A percentile compares a stretch with the other conserved stretches of the same genome.
Evolutionary conservation across 2,888 invertebrate genomes (phyloP).

Genomic region (Andrena minutula): DNA sequence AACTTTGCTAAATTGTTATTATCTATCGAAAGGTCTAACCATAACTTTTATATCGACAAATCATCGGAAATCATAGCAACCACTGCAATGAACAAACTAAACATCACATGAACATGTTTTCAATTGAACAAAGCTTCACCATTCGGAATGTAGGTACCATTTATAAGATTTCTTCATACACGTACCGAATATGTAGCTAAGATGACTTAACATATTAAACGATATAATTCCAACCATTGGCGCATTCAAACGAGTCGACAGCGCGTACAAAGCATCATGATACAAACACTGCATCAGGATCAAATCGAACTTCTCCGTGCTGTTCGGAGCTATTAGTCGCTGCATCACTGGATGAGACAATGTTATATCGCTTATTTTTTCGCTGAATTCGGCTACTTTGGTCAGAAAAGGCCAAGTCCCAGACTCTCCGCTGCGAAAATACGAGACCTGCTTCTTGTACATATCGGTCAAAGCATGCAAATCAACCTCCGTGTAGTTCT

Average conservation of each 20-base stretch:
- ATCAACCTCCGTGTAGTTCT: slow-evolving; percentile 44
- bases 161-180: not conserved
- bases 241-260: slow-evolving; percentile 35
- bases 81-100: not conserved
- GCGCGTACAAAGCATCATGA: slow-evolving; percentile 31
- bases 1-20: no score
- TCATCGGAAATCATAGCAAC: not conserved
- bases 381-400: not conserved
- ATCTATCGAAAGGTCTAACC: no score
- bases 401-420: rapidly evolving
- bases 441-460: not conserved
- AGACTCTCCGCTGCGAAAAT: no score
- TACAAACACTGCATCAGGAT: slow-evolving; percentile 30
- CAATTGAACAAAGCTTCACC: no score
- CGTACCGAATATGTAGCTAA: slow-evolving; percentile 14
- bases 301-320: slow-evolving; percentile 45
- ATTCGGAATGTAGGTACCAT: not conserved
- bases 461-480: not conserved
- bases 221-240: slow-evolving; percentile 34
- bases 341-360: slow-evolving; percentile 49
- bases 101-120: no score
- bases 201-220: rapidly evolving
- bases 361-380: not conserved
- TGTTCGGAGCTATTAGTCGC: slow-evolving; percentile 33
- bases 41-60: no score